A percentile compares a stretch with the other conserved stretches of the same genome.
Conservation (phyloP, 2,888 invertebrate species). For the Volucella inflata region DNA sequence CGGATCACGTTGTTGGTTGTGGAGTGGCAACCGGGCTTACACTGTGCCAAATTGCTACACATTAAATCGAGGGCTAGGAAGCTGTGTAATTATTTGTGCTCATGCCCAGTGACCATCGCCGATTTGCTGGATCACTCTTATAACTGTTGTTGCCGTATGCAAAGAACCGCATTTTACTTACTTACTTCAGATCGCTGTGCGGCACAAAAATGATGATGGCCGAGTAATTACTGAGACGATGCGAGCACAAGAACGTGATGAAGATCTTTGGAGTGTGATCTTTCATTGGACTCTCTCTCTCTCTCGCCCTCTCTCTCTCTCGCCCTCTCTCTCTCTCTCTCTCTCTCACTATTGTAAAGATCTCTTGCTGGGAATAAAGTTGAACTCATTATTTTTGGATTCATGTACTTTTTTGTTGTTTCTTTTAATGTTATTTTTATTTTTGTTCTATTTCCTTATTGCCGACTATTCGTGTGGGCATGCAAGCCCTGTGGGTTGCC, state of each 20-base stretch:
- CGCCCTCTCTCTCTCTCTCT: no score
- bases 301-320: neutral
- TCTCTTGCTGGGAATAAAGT: constrained; percentile 42
- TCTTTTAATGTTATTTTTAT: no score
- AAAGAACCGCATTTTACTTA: constrained; percentile 20
- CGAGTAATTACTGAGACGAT: constrained; percentile 51
- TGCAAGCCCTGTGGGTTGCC: constrained; percentile 13
- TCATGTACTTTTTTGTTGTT: no score
- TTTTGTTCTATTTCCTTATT: constrained; percentile 8
- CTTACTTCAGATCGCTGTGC: constrained; percentile 23
- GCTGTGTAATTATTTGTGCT: constrained; percentile 58
- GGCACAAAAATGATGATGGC: constrained; percentile 56
- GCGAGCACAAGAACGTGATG: constrained; percentile 65
- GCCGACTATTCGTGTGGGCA: constrained; percentile 13
- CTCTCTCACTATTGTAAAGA: neutral
- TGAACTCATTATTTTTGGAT: constrained; percentile 65
- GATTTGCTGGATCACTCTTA: constrained; percentile 35
- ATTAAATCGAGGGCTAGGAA: constrained; percentile 66
- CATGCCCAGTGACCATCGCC: constrained; percentile 46
- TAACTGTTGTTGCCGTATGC: constrained; percentile 16
- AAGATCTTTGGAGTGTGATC: constrained; percentile 56
- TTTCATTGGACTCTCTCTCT: neutral
- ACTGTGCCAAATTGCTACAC: constrained; percentile 66
- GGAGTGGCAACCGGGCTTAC: constrained; percentile 62
- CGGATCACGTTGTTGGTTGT: constrained; percentile 54